These are phyloP conservation scores for Spilogale gracilis DNA, from an alignment of 2,113 vertebrate species.

Conservation along the genomic window DNA sequence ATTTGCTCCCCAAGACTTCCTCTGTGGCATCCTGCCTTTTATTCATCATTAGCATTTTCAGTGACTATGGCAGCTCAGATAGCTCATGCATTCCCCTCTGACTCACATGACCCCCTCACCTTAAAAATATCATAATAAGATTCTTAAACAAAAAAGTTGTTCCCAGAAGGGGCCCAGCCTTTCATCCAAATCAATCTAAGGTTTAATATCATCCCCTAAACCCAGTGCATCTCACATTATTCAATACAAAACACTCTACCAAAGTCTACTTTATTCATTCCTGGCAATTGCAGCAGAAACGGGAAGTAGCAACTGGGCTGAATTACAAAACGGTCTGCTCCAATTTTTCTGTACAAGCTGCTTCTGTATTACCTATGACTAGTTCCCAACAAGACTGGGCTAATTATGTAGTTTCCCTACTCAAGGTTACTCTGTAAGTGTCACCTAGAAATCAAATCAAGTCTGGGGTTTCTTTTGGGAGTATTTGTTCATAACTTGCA, in stretches of 20 bases:
- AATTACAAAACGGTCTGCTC: slow-evolving; percentile 60
- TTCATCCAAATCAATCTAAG: not conserved
- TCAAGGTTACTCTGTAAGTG: slow-evolving; percentile 19
- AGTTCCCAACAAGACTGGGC: slow-evolving; percentile 40
- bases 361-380: slow-evolving; percentile 57
- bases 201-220: not conserved
- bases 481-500: not conserved
- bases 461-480: slow-evolving; percentile 6
- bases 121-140: slow-evolving; percentile 23
- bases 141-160: not conserved
- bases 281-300: slow-evolving; percentile 13
- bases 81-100: not conserved
- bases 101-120: not conserved
- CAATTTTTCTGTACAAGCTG: slow-evolving; percentile 58
- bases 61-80: not conserved
- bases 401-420: slow-evolving; percentile 59
- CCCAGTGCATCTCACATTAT: not conserved
- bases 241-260: not conserved
- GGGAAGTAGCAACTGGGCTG: slow-evolving; percentile 35
- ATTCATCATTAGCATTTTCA: not conserved
- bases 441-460: slow-evolving; percentile 59
- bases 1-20: not conserved
- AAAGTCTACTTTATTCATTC: slow-evolving; percentile 1
- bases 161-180: not conserved
- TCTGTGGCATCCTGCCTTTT: not conserved